These are phyloP conservation scores for Ceriagrion tenellum DNA, from an alignment of 2,888 invertebrate genomes.

Conservation along the genomic window DNA sequence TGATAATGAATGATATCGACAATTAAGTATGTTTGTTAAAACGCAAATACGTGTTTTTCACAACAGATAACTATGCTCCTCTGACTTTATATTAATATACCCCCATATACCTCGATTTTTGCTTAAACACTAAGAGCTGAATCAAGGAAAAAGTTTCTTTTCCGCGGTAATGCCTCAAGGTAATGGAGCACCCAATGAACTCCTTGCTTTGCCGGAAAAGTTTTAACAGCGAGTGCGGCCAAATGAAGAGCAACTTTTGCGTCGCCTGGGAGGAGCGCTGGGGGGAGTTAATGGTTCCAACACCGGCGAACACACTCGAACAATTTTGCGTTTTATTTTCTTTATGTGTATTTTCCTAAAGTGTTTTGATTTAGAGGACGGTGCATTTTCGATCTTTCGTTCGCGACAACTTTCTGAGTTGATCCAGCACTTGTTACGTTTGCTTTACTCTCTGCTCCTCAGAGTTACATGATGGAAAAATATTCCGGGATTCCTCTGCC, in stretches of 20 bases:
- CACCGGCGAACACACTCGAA: neutral
- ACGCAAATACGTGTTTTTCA: neutral
- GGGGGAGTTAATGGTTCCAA: neutral
- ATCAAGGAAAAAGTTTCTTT: neutral
- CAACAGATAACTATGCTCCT: neutral
- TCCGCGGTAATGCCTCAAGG: neutral
- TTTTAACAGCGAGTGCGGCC: neutral
- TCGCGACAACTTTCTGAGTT: neutral
- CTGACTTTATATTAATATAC: neutral
- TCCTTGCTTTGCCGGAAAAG: neutral
- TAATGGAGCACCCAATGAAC: neutral
- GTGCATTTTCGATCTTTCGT: neutral
- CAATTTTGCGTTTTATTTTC: conserved; percentile 1
- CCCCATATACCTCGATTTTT: neutral
- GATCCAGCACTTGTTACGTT: neutral
- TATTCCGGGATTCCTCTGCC: no score
- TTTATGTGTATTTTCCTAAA: neutral
- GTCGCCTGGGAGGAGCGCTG: neutral
- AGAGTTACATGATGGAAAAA: neutral
- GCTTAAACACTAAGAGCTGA: neutral
- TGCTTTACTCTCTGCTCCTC: neutral
- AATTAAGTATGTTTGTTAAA: neutral
- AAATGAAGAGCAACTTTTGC: neutral
- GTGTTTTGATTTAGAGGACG: neutral
- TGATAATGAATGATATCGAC: no score